Base-by-base conservation (phyloP, 2,888 invertebrate species). In the Folsomia candida region DNA sequence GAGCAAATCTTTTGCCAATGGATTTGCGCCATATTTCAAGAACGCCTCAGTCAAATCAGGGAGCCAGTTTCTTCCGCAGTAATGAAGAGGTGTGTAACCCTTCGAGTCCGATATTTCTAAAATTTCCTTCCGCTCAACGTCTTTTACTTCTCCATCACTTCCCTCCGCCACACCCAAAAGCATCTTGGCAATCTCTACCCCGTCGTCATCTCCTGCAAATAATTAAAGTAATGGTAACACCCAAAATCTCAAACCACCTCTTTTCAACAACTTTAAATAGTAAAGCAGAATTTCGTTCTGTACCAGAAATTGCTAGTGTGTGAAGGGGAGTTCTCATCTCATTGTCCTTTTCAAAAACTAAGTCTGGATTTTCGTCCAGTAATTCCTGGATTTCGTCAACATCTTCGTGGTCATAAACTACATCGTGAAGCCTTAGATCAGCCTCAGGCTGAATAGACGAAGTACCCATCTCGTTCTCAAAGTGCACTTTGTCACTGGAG, bases 331-430 rank as follows among this genome's bases (percentile, higher is more conserved):
- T 71, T 22, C 68, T 63, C 11, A 51, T n/a, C 4, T 68, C 68
- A 14, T 64, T 61, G 61, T 71, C 71, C 20, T 60, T 51, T 66
- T 69, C 60, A 61, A 47, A 72, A n/a, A 69, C 72, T 24, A 69
- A 57, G 47, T 72, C 65, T 14, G 65, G 65, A 25, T 18, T 60
- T n/a, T 69, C 65, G 26, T 60, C 27, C 29, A 66, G 60, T 27
- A 72, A 25, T 20, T 69, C 69, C 51, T 25, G 37, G n/a, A 69
- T 69, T 65, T 72, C 72, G 25, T 69, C 72, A 37, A 72, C 4
- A 59, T 72, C 64, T 26, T 72, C 72, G 14, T 20, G 60, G 11
- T 69, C 69, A 57, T 68, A 69, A 61, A 68, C 72, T 0, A 68
- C 65, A 61, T 72, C 72, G 51, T 72, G 72, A 9, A 72, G 66